Percentiles rank a stretch among this genome's conserved stretches.
These are phyloP conservation scores for Lottia scabra DNA, from an alignment of 2,888 invertebrate species.

Conservation along the genomic window DNA sequence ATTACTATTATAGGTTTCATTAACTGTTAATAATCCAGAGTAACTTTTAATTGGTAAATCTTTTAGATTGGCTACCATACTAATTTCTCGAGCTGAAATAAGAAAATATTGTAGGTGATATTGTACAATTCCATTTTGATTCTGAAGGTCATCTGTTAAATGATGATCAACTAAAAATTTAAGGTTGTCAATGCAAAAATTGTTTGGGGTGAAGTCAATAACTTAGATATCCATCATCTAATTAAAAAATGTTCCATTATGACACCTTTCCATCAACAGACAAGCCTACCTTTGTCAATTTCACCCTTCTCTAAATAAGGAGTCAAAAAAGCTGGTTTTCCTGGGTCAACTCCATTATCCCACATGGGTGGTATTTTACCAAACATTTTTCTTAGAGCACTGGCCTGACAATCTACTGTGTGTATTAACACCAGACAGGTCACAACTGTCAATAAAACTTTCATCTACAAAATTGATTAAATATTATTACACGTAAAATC, in stretches of 20 bases:
- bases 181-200: no score
- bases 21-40: constrained; percentile 86
- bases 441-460: no score
- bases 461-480: no score
- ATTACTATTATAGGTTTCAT: constrained; percentile 82
- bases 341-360: constrained; percentile 64
- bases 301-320: constrained; percentile 80
- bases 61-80: constrained; percentile 56
- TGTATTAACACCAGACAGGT: no score
- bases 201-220: no score
- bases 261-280: no score
- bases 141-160: no score
- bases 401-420: background rate
- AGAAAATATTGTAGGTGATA: background rate
- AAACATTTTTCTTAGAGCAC: constrained; percentile 42
- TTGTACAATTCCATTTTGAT: no score
- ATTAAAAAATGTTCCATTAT: no score
- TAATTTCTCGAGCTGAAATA: constrained; percentile 71
- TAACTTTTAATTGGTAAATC: constrained; percentile 76
- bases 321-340: constrained; percentile 81
- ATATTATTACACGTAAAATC: no score
- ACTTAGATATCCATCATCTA: no score
- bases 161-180: no score
- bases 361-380: constrained; percentile 45
- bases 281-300: constrained; percentile 72